phyloP scores from a whole-genome alignment of 2,888 invertebrate genomes.

The Asteroscopus sphinx region DNA sequence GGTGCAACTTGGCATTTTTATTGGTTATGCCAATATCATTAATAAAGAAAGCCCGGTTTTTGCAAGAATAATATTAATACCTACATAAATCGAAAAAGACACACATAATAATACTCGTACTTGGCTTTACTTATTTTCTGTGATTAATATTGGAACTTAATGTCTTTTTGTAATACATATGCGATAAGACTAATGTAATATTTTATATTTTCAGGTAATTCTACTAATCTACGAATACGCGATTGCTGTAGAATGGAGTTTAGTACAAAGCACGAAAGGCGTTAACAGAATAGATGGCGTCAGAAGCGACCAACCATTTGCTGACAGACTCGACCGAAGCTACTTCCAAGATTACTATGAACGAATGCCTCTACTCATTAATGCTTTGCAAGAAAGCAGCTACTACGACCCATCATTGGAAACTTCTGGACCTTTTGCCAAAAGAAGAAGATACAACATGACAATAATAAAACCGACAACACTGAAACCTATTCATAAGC shows the following conservation, averaged over 20 bases:
- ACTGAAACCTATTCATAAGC: constrained; percentile 57
- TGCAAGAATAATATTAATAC: too few species aligned
- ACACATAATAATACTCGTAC: too few species aligned
- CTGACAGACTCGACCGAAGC: constrained; percentile 80
- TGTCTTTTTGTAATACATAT: background rate
- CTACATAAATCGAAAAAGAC: too few species aligned
- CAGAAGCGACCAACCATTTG: constrained; percentile 73
- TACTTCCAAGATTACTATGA: constrained; percentile 85
- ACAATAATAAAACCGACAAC: constrained; percentile 52
- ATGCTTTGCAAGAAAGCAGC: constrained; percentile 82
- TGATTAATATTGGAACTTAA: too few species aligned
- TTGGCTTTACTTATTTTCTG: too few species aligned
- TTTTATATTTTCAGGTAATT: constrained; percentile 82
- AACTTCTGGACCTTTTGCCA: constrained; percentile 55
- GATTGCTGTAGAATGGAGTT: constrained; percentile 84
- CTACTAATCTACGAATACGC: constrained; percentile 87
- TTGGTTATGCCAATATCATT: too few species aligned
- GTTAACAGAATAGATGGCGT: constrained; percentile 57
- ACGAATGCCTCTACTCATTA: constrained; percentile 85
- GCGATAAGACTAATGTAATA: constrained; percentile 4
- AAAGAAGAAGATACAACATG: constrained; percentile 54
- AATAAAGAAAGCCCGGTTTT: too few species aligned
- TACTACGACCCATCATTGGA: constrained; percentile 75
- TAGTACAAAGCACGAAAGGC: constrained; percentile 77
- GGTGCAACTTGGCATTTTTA: too few species aligned